Base-by-base conservation (phyloP, 2,113 vertebrate species). In the Lepus timidus region DNA sequence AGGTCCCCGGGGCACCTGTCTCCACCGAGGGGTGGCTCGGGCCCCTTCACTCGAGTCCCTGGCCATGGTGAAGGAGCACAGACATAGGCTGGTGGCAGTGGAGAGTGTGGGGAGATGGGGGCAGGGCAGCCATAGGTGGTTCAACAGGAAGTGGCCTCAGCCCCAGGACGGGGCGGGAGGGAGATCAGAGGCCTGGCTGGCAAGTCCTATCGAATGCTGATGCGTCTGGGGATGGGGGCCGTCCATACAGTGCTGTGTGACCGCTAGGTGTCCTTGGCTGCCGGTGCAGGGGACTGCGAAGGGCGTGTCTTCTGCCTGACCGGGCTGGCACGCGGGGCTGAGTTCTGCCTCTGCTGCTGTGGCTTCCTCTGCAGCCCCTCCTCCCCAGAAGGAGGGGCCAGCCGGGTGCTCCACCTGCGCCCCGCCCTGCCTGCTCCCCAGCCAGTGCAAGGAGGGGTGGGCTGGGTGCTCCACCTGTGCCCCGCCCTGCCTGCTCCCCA, bases 201-300 rank as follows among this genome's bases (percentile, higher is more conserved):
- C 3, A 0, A 20, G 1, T 75, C 9, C 4, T 1, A 14, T 49
- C 55, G 0, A 29, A 64, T 0, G 0, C 2, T 61, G 90, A 64
- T 33, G 52, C 65, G n/a, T 31, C 27, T 13, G 65, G 64, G 7
- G 7, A 55, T 20, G 1, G 11, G 64, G 58, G 80, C 70, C 19
- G 4, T 61, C 23, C 1, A 23, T 16, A 19, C 13, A 23, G 70
- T 13, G 62, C 51, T 36, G 67, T 23, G 23, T 61, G 89, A 62
- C 58, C 73, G 36, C 20, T 31, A 70, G 79, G 75, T 25, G n/a
- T 44, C 44, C 51, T 33, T 55, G 65, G 86, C 39, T 49, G 27
- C n/a, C 75, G 58, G 1, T 4, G 17, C 62, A 25, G 64, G 52
- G n/a, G 64, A 74, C 64, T 20, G 1, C 10, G 22, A 22, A 1